Evolutionary conservation across 2,888 invertebrate genomes (phyloP), one percentile per base, ranked within the genome.

Genomic region (Liodrosophila aerea): DNA sequence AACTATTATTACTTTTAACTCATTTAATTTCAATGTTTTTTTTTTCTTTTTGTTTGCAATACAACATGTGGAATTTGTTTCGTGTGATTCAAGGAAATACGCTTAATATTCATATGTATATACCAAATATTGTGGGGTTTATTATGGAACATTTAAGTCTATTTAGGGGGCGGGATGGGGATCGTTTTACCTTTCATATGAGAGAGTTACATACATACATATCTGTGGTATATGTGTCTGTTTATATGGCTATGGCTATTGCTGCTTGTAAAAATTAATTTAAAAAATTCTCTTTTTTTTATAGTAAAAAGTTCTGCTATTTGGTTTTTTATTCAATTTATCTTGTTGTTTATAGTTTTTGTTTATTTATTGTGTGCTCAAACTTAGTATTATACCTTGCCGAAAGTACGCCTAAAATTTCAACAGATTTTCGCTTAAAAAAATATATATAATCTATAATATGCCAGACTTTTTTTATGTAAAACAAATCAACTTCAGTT

Each of bases 381-480:
- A 64, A 73, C 18, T n/a, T 11, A 46, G 58, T 73, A 2, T 59
- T 44, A 50, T 70, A 66, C 77, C 73, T 85, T 82, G 87, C 88
- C 88, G 83, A 87, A 87, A 87, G 77, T 86, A 64, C 59, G 76
- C 76, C 69, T 73, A 75, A 86, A 54, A 47, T 69, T 66, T 61
- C 5, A 61, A 67, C 49, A 45, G 30, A 76, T 73, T 4, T 22
- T 22, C 22, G 22, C 22, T 22, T 22, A 69, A 7, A 64, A 73
- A 64, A 64, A 70, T 59, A 59, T 62, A 53, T 64, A 22, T 53
- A 37, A 44, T 58, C 47, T 59, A 58, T n/a, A n/a, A n/a, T 60
- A 45, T 60, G 66, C 69, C 70, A 70, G 68, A 63, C 67, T 62
- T 73, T 70, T 59, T 41, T 57, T 52, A 33, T 34, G 22, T 46